Base-by-base conservation (phyloP, 2,888 invertebrate genomes). In the Andrena camellia region DNA sequence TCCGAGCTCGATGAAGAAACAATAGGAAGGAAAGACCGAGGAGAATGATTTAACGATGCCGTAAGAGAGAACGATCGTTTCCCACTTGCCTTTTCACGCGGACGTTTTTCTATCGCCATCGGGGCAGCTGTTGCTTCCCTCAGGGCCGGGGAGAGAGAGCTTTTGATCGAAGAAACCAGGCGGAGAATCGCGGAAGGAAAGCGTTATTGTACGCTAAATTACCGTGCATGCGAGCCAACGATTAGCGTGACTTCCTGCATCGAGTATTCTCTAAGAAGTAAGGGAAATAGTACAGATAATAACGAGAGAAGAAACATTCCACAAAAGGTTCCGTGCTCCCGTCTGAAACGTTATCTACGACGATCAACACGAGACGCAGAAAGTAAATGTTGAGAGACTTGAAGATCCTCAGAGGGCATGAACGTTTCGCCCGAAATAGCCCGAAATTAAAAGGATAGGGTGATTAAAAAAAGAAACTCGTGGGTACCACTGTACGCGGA, bases 151-250 rank as follows among this genome's bases (percentile, higher is more conserved):
- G 57, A 57, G 74, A 71, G 72, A 62, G 75, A 72, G 64, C 63
- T 35, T 54, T 31, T 50, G 60, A 70, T 60, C 76, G 67, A 78
- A 62, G 66, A 76, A 69, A 72, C 50, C 42, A 52, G 52, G 54
- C 17, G 17, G 59, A 75, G 35, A 59, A 64, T 48, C 33, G 35
- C 52, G 74, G 54, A 76, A 78, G 77, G 74, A 66, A 74, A 69
- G 71, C 86, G 64, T 83, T 78, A 74, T 81, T 67, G 75, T 60
- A 33, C 76, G 64, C 48, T 63, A 64, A 70, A 86, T 87, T 84
- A 75, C 31, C 66, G 81, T 68, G 73, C 88, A 87, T 88, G 89
- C 90, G 84, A 90, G 86, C 73, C 72, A 81, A 84, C 85, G 86
- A 90, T 90, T 89, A 89, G 81, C 71, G 60, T 54, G 62, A 76